A percentile compares a stretch with the other conserved stretches of the same genome.
These are phyloP conservation scores for Diceros bicornis DNA, from an alignment of 2,797 vertebrate genomes.

Conservation along the genomic window DNA sequence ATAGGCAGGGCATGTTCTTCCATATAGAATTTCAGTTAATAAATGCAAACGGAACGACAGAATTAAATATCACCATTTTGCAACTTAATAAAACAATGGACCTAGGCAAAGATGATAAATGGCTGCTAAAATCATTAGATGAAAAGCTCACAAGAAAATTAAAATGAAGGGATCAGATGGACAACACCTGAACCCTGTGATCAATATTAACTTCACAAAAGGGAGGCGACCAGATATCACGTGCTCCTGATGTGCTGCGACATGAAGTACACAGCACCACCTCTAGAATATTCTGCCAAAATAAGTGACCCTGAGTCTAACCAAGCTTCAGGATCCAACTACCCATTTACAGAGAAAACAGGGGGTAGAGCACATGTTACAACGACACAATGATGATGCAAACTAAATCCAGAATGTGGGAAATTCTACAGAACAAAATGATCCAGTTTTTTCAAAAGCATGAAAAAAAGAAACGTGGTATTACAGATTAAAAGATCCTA, in stretches of 20 bases:
- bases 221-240: not conserved
- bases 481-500: not conserved
- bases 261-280: not conserved
- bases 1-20: not conserved
- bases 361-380: not conserved
- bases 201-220: not conserved
- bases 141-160: not conserved
- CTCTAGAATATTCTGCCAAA: not conserved
- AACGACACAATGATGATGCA: not conserved
- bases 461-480: not conserved
- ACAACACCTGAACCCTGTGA: not conserved
- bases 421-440: constrained; percentile 45
- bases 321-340: not conserved
- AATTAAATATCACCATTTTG: not conserved
- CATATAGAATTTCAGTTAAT: not conserved
- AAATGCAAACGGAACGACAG: not conserved
- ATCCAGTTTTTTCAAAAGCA: not conserved
- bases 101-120: not conserved
- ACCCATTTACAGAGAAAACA: not conserved
- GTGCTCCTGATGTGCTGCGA: not conserved
- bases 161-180: not conserved
- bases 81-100: not conserved
- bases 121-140: not conserved
- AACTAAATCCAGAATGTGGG: not conserved
- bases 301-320: not conserved